A percentile compares a stretch with the other conserved stretches of the same genome.
Conservation (phyloP, 2,888 invertebrate species). For the Barypeithes pellucidus region DNA sequence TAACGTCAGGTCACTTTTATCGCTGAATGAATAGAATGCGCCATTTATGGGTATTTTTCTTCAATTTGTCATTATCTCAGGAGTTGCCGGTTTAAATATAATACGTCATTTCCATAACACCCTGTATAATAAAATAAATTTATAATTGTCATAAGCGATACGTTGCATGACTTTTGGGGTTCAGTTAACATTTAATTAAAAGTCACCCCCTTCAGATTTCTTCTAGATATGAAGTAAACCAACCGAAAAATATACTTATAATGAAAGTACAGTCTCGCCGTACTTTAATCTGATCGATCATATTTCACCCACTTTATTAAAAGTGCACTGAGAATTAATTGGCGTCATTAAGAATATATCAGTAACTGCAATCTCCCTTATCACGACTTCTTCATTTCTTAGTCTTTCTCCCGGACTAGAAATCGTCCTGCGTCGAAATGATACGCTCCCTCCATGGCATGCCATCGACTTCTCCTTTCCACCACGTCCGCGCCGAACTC, state of each 20-base stretch:
- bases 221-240: neutral
- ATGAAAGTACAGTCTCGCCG: neutral
- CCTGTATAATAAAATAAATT: too few relatives aligned
- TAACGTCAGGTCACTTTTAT: too few relatives aligned
- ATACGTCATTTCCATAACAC: too few relatives aligned
- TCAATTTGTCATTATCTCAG: too few relatives aligned
- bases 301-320: neutral
- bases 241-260: neutral
- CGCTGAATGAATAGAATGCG: too few relatives aligned
- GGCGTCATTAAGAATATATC: neutral
- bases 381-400: slow-evolving; percentile 10
- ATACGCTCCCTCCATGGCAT: slow-evolving; percentile 58
- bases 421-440: slow-evolving; percentile 45
- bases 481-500: slow-evolving; percentile 58
- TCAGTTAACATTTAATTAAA: too few relatives aligned
- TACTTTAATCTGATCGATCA: neutral
- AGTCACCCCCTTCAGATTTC: too few relatives aligned
- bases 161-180: too few relatives aligned
- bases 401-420: slow-evolving; percentile 28
- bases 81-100: too few relatives aligned
- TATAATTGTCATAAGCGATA: too few relatives aligned
- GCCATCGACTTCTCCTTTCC: slow-evolving; percentile 58
- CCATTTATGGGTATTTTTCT: too few relatives aligned
- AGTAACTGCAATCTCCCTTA: neutral
- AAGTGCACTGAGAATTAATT: neutral